Conservation (phyloP, 2,113 vertebrate species). For the Gallinago paraguaiae region DNA sequence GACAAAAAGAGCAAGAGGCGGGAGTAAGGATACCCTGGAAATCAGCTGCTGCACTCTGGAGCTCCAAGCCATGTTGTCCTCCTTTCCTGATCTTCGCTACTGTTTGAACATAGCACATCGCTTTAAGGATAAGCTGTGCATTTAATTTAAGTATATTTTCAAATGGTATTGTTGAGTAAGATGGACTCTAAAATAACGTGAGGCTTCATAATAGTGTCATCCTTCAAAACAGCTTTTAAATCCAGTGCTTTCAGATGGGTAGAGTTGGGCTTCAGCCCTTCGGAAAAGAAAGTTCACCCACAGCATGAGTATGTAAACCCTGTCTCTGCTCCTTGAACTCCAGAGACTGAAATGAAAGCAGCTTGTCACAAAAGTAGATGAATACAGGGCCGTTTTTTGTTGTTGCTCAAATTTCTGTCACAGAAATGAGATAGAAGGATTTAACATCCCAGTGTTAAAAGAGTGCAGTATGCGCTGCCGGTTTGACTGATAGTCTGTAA, state of each 20-base stretch:
- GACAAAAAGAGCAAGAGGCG: neutral
- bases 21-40: neutral
- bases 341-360: neutral
- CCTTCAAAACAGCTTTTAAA: neutral
- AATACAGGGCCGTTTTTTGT: neutral
- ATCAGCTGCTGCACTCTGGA: neutral
- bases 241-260: neutral
- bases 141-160: neutral
- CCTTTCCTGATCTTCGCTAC: accelerated
- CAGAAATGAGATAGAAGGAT: neutral
- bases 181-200: neutral
- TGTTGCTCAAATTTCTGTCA: neutral
- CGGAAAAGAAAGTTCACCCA: neutral
- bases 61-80: neutral
- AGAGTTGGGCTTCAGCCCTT: neutral
- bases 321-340: neutral
- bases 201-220: neutral
- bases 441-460: neutral
- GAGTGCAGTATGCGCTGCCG: accelerated
- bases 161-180: neutral
- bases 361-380: neutral
- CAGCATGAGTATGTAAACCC: neutral
- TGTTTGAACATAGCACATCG: neutral
- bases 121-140: neutral
- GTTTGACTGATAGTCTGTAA: neutral